Conservation (phyloP, 2,888 invertebrate species). For the Trypoxylon attenuatum region DNA sequence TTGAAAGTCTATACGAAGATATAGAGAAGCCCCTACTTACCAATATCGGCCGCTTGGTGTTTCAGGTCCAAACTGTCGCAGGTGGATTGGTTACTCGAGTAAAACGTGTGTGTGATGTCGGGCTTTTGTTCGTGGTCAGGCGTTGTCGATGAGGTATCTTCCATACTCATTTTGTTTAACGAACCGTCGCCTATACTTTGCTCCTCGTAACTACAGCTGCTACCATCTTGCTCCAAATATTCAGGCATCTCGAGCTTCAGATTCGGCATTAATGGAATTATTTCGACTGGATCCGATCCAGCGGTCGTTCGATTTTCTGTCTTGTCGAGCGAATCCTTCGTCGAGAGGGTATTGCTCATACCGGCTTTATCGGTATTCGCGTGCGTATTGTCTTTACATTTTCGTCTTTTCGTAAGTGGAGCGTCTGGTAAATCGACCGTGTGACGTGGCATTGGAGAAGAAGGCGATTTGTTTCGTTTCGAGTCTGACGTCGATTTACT, state of each 20-base stretch:
- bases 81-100: slow-evolving; percentile 66
- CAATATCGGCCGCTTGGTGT: slow-evolving; percentile 68
- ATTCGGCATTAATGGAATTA: slow-evolving; percentile 75
- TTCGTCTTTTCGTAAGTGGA: slow-evolving; percentile 71
- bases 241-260: slow-evolving; percentile 78
- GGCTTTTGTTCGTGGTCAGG: slow-evolving; percentile 71
- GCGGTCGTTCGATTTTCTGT: slow-evolving; percentile 61
- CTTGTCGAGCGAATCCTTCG: slow-evolving; percentile 62
- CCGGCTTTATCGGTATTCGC: slow-evolving; percentile 63
- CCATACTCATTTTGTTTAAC: slow-evolving; percentile 64
- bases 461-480: slow-evolving; percentile 68
- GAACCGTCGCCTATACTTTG: slow-evolving; percentile 68
- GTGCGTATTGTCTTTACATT: slow-evolving; percentile 67
- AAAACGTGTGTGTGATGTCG: slow-evolving; percentile 72
- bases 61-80: slow-evolving; percentile 66
- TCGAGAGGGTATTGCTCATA: slow-evolving; percentile 54
- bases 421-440: slow-evolving; percentile 65
- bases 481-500: slow-evolving; percentile 65
- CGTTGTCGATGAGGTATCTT: slow-evolving; percentile 64
- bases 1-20: background rate
- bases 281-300: slow-evolving; percentile 71
- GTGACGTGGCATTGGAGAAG: slow-evolving; percentile 68
- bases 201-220: slow-evolving; percentile 74
- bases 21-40: slow-evolving; percentile 61
- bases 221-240: slow-evolving; percentile 76